Conservation (phyloP, 2,113 vertebrate species). For the Psophia crepitans region DNA sequence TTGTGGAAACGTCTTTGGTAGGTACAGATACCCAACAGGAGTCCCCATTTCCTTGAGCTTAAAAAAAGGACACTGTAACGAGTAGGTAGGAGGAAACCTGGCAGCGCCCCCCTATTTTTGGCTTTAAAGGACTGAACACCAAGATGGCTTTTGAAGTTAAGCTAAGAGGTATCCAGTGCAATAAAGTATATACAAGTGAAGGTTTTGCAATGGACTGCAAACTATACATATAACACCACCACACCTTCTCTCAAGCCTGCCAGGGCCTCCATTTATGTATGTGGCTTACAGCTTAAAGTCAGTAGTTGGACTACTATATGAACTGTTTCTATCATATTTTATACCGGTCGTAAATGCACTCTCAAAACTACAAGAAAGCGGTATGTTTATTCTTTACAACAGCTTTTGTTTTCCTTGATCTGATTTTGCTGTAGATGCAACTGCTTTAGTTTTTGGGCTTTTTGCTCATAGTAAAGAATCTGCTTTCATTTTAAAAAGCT, state of each 20-base stretch:
- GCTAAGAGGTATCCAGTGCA: conserved; percentile 84
- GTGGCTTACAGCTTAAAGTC: conserved; percentile 89
- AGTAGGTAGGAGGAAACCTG: conserved; percentile 87
- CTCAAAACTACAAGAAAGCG: conserved; percentile 94
- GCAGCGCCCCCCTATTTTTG: conserved; percentile 82
- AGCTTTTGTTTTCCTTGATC: conserved; percentile 83
- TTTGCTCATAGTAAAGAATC: conserved; percentile 68
- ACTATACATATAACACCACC: conserved; percentile 80
- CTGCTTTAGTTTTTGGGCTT: conserved; percentile 73
- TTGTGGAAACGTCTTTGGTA: conserved; percentile 84
- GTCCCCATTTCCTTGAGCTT: conserved; percentile 78
- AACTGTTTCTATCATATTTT: conserved; percentile 93
- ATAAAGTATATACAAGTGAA: conserved; percentile 81
- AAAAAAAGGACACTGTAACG: conserved; percentile 79
- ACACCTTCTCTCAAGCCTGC: conserved; percentile 86
- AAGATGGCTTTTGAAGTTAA: conserved; percentile 85
- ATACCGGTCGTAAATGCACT: conserved; percentile 91
- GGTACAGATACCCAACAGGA: conserved; percentile 84
- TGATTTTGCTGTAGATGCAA: conserved; percentile 81
- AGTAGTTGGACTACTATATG: conserved; percentile 95
- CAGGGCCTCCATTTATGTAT: conserved; percentile 87
- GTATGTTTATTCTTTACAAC: conserved; percentile 93
- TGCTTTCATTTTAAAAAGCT: conserved; percentile 1
- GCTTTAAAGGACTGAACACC: conserved; percentile 90
- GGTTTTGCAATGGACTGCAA: conserved; percentile 89